Conservation (phyloP, 2,888 invertebrate species). For the Cetonia aurata region DNA sequence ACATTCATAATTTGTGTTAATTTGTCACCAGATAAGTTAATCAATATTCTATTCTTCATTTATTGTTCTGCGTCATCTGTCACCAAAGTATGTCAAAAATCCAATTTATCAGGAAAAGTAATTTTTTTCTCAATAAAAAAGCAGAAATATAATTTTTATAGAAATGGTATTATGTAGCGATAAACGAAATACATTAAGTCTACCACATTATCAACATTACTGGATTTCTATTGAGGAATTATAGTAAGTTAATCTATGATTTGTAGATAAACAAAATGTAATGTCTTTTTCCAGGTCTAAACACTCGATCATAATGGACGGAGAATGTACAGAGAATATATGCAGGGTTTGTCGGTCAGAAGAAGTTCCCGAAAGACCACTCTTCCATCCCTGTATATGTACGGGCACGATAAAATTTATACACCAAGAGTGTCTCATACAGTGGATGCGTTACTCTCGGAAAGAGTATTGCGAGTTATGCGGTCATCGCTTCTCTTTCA, state of each 20-base stretch:
- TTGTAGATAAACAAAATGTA: background rate
- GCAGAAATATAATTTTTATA: constrained; percentile 26
- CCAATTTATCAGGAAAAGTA: constrained; percentile 20
- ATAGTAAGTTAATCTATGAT: constrained; percentile 23
- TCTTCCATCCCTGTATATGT: constrained; percentile 99
- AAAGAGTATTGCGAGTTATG: constrained; percentile 99
- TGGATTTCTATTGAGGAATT: constrained; percentile 20
- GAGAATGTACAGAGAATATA: constrained; percentile 78
- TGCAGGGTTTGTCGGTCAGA: constrained; percentile 98
- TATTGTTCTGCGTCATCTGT: constrained; percentile 35
- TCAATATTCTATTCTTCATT: constrained; percentile 30
- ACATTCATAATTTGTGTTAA: constrained; percentile 6
- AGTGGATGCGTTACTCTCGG: constrained; percentile 99
- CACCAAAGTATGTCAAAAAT: constrained; percentile 38
- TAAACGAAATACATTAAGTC: constrained; percentile 2
- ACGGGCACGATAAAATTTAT: constrained; percentile 99
- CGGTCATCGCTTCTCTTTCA: constrained; percentile 97
- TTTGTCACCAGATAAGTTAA: constrained; percentile 9
- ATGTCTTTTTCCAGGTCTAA: constrained; percentile 23
- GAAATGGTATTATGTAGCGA: constrained; percentile 18
- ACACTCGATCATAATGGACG: constrained; percentile 35
- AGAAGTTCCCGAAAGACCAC: constrained; percentile 89
- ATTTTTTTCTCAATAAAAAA: constrained; percentile 26
- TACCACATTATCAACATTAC: constrained; percentile 18
- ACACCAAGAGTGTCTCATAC: constrained; percentile 97